These are phyloP conservation scores for Nothobranchius furzeri DNA, from an alignment of 2,113 vertebrate genomes.

Conservation along the genomic window DNA sequence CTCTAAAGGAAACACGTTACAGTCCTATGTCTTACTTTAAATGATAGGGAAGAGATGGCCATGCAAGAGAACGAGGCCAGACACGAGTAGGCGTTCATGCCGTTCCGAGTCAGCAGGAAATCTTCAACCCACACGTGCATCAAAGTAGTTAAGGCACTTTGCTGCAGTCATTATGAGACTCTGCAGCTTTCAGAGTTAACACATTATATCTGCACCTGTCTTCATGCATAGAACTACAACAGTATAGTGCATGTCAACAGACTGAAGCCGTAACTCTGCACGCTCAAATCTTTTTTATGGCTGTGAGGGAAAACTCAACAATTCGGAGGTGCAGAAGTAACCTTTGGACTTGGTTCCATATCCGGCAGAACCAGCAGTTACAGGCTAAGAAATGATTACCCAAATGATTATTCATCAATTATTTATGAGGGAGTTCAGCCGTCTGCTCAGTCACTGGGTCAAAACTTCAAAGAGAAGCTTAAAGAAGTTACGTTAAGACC, in stretches of 20 bases:
- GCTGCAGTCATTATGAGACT: background rate
- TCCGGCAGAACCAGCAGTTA: slow-evolving; percentile 14
- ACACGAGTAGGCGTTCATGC: background rate
- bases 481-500: too few species aligned
- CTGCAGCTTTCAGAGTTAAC: background rate
- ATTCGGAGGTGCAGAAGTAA: slow-evolving; percentile 30
- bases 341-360: slow-evolving; percentile 36
- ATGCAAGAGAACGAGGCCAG: background rate
- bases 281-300: too few species aligned
- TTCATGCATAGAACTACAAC: slow-evolving; percentile 5
- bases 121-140: background rate
- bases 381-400: slow-evolving; percentile 8
- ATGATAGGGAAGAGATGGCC: background rate
- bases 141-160: background rate
- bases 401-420: background rate
- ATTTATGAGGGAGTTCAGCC: background rate
- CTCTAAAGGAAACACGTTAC: slow-evolving; percentile 8
- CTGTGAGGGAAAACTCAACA: slow-evolving; percentile 28
- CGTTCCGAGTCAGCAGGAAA: slow-evolving; percentile 26
- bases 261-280: too few species aligned
- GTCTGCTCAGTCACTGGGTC: too few species aligned
- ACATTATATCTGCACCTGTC: background rate
- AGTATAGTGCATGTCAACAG: too few species aligned
- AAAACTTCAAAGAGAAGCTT: too few species aligned
- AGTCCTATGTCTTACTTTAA: slow-evolving; percentile 1